Percentiles rank a stretch among this genome's conserved stretches.
Conservation (phyloP, 2,888 invertebrate species). For the Cheilosia scutellata region DNA sequence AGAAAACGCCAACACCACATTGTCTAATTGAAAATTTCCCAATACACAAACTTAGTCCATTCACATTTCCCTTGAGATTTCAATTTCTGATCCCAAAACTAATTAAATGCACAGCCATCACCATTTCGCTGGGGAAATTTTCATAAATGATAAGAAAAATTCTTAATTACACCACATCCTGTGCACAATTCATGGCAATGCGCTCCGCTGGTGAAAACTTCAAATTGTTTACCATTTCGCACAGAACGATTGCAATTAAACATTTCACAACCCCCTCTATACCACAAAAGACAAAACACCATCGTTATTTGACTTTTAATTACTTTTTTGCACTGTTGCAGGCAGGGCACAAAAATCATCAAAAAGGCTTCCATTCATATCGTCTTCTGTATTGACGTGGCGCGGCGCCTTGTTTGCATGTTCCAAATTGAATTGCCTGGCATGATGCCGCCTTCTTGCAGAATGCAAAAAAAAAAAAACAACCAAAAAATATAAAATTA, state of each 20-base stretch:
- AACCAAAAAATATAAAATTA: conserved; percentile 20
- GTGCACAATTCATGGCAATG: conserved; percentile 66
- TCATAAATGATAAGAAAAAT: conserved; percentile 65
- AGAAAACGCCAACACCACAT: not conserved
- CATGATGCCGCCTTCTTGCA: conserved; percentile 26
- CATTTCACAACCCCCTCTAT: conserved; percentile 38
- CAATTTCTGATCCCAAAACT: conserved; percentile 69
- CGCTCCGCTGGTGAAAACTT: conserved; percentile 64
- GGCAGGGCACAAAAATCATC: conserved; percentile 56
- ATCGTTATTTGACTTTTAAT: conserved; percentile 74
- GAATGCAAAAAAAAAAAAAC: conserved; percentile 12
- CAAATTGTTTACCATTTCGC: conserved; percentile 75
- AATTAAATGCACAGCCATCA: conserved; percentile 64
- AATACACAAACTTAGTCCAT: conserved; percentile 42
- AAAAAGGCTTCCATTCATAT: conserved; percentile 67
- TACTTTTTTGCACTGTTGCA: conserved; percentile 73
- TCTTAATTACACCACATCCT: conserved; percentile 75
- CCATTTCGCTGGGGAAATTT: conserved; percentile 70
- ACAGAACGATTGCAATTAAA: conserved; percentile 74
- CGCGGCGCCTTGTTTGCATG: conserved; percentile 69
- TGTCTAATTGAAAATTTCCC: conserved; percentile 54
- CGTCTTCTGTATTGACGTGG: conserved; percentile 41
- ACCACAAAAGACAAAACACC: conserved; percentile 70
- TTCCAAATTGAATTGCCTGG: conserved; percentile 69
- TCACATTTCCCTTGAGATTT: conserved; percentile 54